Evolutionary conservation across 2,888 invertebrate species (phyloP).

Genomic region (Crioceris asparagi): DNA sequence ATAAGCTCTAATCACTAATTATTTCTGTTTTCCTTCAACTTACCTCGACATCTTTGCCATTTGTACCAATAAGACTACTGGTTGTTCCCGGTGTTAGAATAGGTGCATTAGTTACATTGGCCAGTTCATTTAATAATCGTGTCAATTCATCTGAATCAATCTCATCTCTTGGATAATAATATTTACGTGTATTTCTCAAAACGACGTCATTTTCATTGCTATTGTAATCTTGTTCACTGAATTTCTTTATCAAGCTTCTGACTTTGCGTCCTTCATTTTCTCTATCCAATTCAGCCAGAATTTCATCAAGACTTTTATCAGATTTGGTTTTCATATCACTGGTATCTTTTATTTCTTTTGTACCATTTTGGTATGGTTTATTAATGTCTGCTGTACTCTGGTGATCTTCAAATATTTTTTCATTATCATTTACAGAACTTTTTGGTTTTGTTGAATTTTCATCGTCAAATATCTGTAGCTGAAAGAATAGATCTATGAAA

Average conservation of each 20-base stretch:
- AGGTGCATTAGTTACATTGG: slow-evolving; percentile 36
- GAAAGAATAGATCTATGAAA: no score
- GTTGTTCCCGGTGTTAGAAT: slow-evolving; percentile 34
- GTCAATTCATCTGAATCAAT: slow-evolving; percentile 33
- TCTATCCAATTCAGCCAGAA: slow-evolving; percentile 30
- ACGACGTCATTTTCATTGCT: slow-evolving; percentile 16
- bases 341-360: no score
- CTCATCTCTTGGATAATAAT: slow-evolving; percentile 10
- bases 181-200: slow-evolving; percentile 14
- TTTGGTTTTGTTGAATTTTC: no score
- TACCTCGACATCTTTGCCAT: slow-evolving; percentile 32
- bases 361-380: no score
- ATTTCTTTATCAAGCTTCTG: slow-evolving; percentile 31
- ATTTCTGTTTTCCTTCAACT: no score
- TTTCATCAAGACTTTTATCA: slow-evolving; percentile 30
- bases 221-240: slow-evolving; percentile 24
- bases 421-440: no score
- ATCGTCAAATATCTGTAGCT: no score
- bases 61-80: slow-evolving; percentile 30
- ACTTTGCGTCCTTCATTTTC: slow-evolving; percentile 25
- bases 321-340: slow-evolving; percentile 8
- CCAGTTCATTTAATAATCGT: slow-evolving; percentile 32
- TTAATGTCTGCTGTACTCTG: no score
- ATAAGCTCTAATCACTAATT: no score
- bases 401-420: no score